A percentile compares a stretch with the other conserved stretches of the same genome.
Evolutionary conservation across 2,797 vertebrate genomes (phyloP).

Genomic region (Dermochelys coriacea): DNA sequence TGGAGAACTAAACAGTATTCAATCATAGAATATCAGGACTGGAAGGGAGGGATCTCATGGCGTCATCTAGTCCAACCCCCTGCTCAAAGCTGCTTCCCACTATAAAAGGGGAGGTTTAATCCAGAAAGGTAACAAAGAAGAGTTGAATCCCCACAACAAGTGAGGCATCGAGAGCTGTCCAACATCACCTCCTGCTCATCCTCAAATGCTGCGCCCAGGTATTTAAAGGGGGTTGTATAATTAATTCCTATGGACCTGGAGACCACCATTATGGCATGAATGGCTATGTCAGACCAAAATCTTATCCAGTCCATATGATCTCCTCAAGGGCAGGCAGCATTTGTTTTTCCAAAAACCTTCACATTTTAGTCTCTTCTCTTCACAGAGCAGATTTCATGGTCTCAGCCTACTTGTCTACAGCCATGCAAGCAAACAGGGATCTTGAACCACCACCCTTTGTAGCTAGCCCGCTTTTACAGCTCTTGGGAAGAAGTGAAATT

Average conservation of each 20-base stretch:
- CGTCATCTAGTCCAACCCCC: too few relatives aligned
- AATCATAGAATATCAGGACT: too few relatives aligned
- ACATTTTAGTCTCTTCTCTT: background rate
- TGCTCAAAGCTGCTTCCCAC: background rate
- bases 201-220: background rate
- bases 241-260: background rate
- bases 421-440: background rate
- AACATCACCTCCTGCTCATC: background rate
- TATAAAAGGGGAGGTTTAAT: background rate
- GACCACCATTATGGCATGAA: background rate
- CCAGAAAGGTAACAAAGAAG: background rate
- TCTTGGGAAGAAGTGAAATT: conserved; percentile 44
- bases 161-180: background rate
- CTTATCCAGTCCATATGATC: background rate
- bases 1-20: conserved; percentile 17
- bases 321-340: background rate
- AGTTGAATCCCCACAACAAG: background rate
- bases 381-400: background rate
- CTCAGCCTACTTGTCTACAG: background rate
- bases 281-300: background rate
- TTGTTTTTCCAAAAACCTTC: conserved; percentile 17
- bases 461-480: conserved; percentile 13
- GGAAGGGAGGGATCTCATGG: too few relatives aligned
- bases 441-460: conserved; percentile 12
- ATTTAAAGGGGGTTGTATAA: conserved; percentile 23